phyloP scores from a whole-genome alignment of 2,888 invertebrate species.

The Rotaria socialis region DNA sequence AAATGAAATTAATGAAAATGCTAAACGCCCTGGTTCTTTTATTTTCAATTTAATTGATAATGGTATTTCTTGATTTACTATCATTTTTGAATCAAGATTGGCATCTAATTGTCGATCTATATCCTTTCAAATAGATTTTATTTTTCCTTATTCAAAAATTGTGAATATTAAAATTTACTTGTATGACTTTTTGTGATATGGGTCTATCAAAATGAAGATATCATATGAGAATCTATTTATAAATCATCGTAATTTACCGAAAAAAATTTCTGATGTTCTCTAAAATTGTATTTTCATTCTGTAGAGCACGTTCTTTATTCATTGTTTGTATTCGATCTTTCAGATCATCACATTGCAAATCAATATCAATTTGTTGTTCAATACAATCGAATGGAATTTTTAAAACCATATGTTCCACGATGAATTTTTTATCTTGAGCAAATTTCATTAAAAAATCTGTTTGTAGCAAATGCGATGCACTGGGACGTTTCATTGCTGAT shows the following conservation, averaged over 20 bases:
- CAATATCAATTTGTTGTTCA: constrained; percentile 37
- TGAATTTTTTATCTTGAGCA: constrained; percentile 24
- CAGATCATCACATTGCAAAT: constrained; percentile 8
- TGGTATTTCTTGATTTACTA: background rate
- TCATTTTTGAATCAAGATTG: background rate
- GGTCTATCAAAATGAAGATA: background rate
- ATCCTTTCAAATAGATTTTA: background rate
- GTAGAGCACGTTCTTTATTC: constrained; percentile 1
- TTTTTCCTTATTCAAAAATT: too few species aligned
- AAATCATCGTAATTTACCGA: background rate
- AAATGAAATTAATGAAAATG: constrained; percentile 34
- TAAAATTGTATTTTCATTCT: constrained; percentile 17
- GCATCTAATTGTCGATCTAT: background rate
- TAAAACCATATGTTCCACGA: background rate
- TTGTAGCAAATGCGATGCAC: background rate
- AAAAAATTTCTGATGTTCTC: constrained; percentile 21
- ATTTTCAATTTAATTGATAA: constrained; percentile 15
- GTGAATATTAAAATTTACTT: background rate
- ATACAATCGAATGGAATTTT: constrained; percentile 20
- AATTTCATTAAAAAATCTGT: constrained; percentile 24
- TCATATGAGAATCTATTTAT: too few species aligned
- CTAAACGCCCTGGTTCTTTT: constrained; percentile 16
- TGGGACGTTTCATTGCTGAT: background rate
- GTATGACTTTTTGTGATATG: background rate
- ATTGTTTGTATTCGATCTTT: constrained; percentile 26